Percentiles rank a stretch among this genome's conserved stretches.
Conservation (phyloP, 2,888 invertebrate species). For the Monochamus alternatus region DNA sequence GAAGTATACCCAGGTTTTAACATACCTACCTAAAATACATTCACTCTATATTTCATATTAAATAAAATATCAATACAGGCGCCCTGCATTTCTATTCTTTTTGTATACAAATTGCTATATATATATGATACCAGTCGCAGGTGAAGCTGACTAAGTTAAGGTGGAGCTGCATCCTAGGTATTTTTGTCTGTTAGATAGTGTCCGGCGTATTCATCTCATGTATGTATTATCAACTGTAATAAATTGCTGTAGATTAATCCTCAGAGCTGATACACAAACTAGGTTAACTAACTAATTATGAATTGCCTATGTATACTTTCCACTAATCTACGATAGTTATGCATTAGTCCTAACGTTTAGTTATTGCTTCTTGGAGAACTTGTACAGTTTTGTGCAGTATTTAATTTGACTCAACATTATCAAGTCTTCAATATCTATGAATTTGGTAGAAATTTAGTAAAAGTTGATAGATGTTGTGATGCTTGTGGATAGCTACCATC, state of each 20-base stretch:
- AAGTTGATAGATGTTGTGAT: too few species aligned
- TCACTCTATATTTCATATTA: too few species aligned
- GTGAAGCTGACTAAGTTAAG: background rate
- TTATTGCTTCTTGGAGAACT: background rate
- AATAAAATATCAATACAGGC: too few species aligned
- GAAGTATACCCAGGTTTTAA: too few species aligned
- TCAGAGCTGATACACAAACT: background rate
- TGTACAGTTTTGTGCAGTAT: too few species aligned
- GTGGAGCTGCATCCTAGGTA: background rate
- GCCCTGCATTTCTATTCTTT: background rate
- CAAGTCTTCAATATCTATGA: too few species aligned
- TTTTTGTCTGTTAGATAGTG: background rate
- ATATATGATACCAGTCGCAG: background rate
- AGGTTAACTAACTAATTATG: constrained; percentile 3
- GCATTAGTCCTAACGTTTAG: background rate
- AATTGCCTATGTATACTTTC: background rate
- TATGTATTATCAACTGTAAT: constrained; percentile 4
- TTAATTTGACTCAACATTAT: too few species aligned
- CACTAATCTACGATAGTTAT: background rate
- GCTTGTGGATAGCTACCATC: too few species aligned
- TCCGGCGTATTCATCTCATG: background rate
- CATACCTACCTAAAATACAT: too few species aligned
- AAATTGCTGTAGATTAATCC: constrained; percentile 3
- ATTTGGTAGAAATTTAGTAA: too few species aligned
- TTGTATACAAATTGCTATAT: background rate